Conservation (phyloP, 2,797 vertebrate genomes). For the Threskiornis aethiopicus region DNA sequence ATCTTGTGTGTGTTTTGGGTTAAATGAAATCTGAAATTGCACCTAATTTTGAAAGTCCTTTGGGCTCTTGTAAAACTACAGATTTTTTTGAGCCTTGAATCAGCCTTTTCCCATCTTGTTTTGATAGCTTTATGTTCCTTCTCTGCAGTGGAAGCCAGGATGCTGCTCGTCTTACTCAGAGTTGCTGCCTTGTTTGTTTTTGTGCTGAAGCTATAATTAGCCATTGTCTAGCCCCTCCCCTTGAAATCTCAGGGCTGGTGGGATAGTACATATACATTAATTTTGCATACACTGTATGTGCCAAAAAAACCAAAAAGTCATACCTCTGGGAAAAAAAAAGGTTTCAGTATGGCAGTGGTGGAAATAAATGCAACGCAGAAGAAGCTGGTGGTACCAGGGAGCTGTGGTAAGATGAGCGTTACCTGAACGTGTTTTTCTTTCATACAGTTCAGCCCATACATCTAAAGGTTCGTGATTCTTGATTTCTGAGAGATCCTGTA, state of each 20-base stretch:
- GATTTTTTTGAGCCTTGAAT: fast-evolving
- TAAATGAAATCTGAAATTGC: neutral
- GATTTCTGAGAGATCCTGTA: neutral
- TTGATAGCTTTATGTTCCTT: neutral
- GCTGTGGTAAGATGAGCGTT: neutral
- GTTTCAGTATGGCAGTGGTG: neutral
- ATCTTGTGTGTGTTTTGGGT: neutral
- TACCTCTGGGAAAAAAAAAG: neutral
- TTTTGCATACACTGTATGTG: neutral
- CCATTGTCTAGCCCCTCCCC: neutral
- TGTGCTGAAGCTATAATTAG: slow-evolving; percentile 15
- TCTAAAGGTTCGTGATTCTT: neutral
- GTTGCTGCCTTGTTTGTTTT: slow-evolving; percentile 11
- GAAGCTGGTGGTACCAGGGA: neutral
- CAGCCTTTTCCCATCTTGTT: neutral
- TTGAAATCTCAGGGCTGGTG: neutral
- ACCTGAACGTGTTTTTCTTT: neutral
- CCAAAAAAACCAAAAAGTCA: neutral
- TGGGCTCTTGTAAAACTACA: neutral
- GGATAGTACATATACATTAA: neutral
- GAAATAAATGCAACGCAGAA: fast-evolving
- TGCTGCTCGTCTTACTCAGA: neutral
- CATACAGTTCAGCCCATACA: fast-evolving
- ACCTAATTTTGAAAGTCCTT: neutral
- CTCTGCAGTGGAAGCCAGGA: neutral